Evolutionary conservation across 1,140 invertebrate species (phyloP).

Genomic region (Thaumetopoea pityocampa): DNA sequence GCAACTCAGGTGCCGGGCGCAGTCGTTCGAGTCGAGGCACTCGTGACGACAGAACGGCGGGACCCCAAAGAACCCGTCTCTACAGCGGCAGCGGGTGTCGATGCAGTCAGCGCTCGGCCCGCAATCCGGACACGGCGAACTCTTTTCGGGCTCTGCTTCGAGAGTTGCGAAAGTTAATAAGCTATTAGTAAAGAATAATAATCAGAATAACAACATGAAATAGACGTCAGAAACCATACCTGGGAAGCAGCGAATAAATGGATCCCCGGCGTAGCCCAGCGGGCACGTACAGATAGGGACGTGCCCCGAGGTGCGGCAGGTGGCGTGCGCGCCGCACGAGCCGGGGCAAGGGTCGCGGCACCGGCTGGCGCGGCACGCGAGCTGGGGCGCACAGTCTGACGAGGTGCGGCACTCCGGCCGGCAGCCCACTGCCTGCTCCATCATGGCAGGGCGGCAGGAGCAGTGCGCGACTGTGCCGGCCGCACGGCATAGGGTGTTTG

Average conservation of each 20-base stretch:
- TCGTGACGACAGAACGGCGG: slow-evolving; percentile 83
- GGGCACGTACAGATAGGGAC: slow-evolving; percentile 84
- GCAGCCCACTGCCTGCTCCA: slow-evolving; percentile 81
- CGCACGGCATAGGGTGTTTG: slow-evolving; percentile 81
- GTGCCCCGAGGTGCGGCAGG: slow-evolving; percentile 83
- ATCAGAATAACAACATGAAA: no score
- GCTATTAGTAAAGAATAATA: no score
- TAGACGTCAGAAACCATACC: slow-evolving; percentile 76
- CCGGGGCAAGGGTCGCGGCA: slow-evolving; percentile 86
- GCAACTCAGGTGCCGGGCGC: slow-evolving; percentile 81
- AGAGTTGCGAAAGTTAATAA: slow-evolving; percentile 73
- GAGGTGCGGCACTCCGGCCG: slow-evolving; percentile 82
- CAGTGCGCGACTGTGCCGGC: slow-evolving; percentile 81
- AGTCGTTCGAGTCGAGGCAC: slow-evolving; percentile 83
- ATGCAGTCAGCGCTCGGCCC: slow-evolving; percentile 81
- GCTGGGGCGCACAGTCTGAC: slow-evolving; percentile 80
- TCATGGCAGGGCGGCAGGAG: slow-evolving; percentile 80
- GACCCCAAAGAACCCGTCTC: slow-evolving; percentile 79
- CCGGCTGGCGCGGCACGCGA: slow-evolving; percentile 82
- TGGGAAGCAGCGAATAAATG: slow-evolving; percentile 80
- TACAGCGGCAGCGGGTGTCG: slow-evolving; percentile 79
- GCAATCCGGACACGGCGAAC: slow-evolving; percentile 77
- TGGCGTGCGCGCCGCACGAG: slow-evolving; percentile 82
- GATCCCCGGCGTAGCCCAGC: slow-evolving; percentile 80
- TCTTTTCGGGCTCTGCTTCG: slow-evolving; percentile 76